These are phyloP conservation scores for Caenorhabditis sp. DNA, from an alignment of 2,888 invertebrate genomes.

Conservation along the genomic window DNA sequence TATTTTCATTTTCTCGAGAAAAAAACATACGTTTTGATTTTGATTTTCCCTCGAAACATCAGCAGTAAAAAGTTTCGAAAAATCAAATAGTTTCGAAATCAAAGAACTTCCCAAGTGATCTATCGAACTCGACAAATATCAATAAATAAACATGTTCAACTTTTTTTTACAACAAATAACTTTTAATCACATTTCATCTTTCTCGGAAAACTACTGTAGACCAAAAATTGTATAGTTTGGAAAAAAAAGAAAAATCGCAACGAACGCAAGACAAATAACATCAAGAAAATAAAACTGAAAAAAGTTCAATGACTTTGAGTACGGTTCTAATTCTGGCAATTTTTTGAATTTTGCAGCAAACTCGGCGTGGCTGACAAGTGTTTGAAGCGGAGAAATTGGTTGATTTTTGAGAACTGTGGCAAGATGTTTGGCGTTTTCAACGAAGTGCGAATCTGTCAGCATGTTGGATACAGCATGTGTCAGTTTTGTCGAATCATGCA, in stretches of 20 bases:
- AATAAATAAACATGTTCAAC: neutral
- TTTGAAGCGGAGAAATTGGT: slow-evolving; percentile 18
- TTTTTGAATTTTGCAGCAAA: slow-evolving; percentile 30
- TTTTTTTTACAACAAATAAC: neutral
- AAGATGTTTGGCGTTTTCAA: slow-evolving; percentile 3
- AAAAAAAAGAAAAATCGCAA: neutral
- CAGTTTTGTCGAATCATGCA: slow-evolving; percentile 20
- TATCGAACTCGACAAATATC: neutral
- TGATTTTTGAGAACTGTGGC: slow-evolving; percentile 21
- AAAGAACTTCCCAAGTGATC: neutral
- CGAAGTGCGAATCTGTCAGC: slow-evolving; percentile 12
- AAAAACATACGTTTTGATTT: too few species aligned
- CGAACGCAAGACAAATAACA: neutral
- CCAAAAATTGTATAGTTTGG: neutral
- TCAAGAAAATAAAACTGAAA: slow-evolving; percentile 21
- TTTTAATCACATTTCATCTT: slow-evolving; percentile 11
- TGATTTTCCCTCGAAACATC: too few species aligned
- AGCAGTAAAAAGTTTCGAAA: too few species aligned
- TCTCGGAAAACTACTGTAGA: neutral
- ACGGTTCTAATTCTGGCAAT: slow-evolving; percentile 22
- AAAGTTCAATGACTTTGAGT: slow-evolving; percentile 16
- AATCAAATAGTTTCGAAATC: too few species aligned
- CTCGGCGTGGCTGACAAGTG: slow-evolving; percentile 24
- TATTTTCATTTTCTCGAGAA: too few species aligned
- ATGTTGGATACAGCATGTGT: slow-evolving; percentile 18